Conservation (phyloP, 2,888 invertebrate genomes). For the Synanthedon andrenaeformis region DNA sequence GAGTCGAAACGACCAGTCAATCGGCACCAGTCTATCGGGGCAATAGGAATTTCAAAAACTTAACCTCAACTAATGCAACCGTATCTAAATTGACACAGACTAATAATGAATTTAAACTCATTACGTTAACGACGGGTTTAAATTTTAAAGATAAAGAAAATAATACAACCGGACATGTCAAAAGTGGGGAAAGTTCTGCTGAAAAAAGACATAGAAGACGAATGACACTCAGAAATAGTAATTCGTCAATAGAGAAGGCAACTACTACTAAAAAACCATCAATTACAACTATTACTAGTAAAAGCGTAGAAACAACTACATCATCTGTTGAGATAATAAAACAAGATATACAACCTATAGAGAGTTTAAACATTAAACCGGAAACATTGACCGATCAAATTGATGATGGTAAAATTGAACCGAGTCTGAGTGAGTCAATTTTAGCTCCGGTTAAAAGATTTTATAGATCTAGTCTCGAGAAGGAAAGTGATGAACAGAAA, state of each 20-base stretch:
- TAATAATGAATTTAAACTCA: slow-evolving; percentile 26
- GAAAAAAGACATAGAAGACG: slow-evolving; percentile 46
- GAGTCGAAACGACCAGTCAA: slow-evolving; percentile 22
- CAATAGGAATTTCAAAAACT: slow-evolving; percentile 34
- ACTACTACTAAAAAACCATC: slow-evolving; percentile 13
- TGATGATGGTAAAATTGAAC: slow-evolving; percentile 31
- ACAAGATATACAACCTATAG: slow-evolving; percentile 39
- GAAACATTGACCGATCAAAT: slow-evolving; percentile 42
- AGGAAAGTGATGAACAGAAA: slow-evolving; percentile 17
- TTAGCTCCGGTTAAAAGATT: slow-evolving; percentile 36
- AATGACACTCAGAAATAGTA: slow-evolving; percentile 36
- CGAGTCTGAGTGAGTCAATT: slow-evolving; percentile 22
- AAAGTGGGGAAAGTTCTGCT: slow-evolving; percentile 19
- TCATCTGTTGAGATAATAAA: slow-evolving; percentile 34
- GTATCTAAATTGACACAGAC: slow-evolving; percentile 15
- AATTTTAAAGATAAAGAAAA: slow-evolving; percentile 30
- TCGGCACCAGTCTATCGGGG: slow-evolving; percentile 48
- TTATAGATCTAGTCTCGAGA: slow-evolving; percentile 55
- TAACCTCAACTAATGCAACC: slow-evolving; percentile 17
- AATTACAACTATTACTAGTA: slow-evolving; percentile 11
- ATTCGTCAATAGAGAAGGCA: slow-evolving; percentile 15
- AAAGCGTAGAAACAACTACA: slow-evolving; percentile 17
- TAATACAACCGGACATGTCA: slow-evolving; percentile 10
- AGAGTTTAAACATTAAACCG: slow-evolving; percentile 25
- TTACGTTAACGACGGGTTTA: slow-evolving; percentile 36